Evolutionary conservation across 2,797 vertebrate genomes (phyloP), one percentile per base, ranked within the genome.

Genomic region (Percopsis omiscomaycus): DNA sequence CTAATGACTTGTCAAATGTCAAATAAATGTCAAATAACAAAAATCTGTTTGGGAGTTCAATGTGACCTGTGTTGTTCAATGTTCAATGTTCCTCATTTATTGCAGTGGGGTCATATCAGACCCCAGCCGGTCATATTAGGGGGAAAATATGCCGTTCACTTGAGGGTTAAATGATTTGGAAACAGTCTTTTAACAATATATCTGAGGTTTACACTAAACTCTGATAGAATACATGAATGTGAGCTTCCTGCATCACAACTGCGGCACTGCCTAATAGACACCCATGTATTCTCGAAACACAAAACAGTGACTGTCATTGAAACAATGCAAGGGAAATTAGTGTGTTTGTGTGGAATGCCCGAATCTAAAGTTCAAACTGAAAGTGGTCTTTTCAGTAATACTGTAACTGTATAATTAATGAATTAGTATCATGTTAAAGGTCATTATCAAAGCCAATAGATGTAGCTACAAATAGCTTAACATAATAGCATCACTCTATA

Each of bases 371-470:
- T 64, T 71, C 37, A 52, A 75, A 53, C 13, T 61, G 29, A 75
- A 80, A 64, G 62, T 71, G 73, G 76, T 22, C 74, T 64, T 71
- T 59, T 73, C 55, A 51, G 16, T n/a, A n/a, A 47, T 44, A n/a
- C 67, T 59, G 68, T 66, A 77, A 66, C 51, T 59, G 64, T 61
- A 61, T 71, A 68, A 61, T 77, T 30, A 46, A 53, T 55, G 4
- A 74, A 73, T 74, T 69, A 71, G 80, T 77, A 66, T 49, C 58
- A 64, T 76, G 51, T 53, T 59, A 69, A 71, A 62, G 48, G 28
- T 4, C 22, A 5, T 64, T 55, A 74, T 70, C 65, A 58, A 28
- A 37, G 54, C 46, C 52, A 48, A 37, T 1, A 37, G 8, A 37
- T 5, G 2, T 5, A 5, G 5, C 32, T 37, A 37, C 1, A 8